Base-by-base conservation (phyloP, 2,888 invertebrate species). In the Pogonocherus hispidulus region DNA sequence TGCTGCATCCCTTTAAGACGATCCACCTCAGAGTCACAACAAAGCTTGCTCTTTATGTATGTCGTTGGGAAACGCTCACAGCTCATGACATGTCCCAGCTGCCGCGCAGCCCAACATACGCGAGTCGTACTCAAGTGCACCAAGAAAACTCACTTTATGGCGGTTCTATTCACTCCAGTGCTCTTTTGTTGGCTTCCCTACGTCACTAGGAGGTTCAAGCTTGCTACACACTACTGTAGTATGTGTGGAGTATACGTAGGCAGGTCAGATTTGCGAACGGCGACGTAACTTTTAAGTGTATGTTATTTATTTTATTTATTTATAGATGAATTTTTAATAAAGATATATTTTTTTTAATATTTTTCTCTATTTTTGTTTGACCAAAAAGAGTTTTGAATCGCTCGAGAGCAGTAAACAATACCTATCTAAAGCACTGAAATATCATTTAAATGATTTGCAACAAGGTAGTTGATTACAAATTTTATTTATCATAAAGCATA, bases 71-170 rank as follows among this genome's bases (percentile, higher is more conserved):
- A 22, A 41, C 2, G 14, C 3, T 57, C 69, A 5, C 8, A 55
- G 8, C 19, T 62, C 16, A 46, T 69, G 41, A 69, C 69, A 6
- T 69, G 69, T 20, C 69, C 69, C 1, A 69, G 44, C 27, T 69
- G 69, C 32, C 46, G 62, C 14, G 27, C 32, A 5, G 35, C 66
- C 1, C 44, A 66, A 18, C 4, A 23, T n/a, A 69, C 69, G 1
- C 41, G 20, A 11, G 46, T 69, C 1, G 20, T 20, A 2, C 37
- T 35, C 2, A 18, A 32, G 9, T 16, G 41, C 11, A 62, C 69
- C 11, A 27, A 4, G 23, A 62, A 14, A 32, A 69, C 69, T 16
- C 62, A 63, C 18, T 0, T 63, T 0, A 18, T n/a, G 1, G 65
- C 69, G 4, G 1, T 32, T 3, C 8, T 44, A 8, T 57, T 66